Evolutionary conservation across 1,140 invertebrate genomes (phyloP), one percentile per base, ranked within the genome.

Genomic region (Pinna nobilis): DNA sequence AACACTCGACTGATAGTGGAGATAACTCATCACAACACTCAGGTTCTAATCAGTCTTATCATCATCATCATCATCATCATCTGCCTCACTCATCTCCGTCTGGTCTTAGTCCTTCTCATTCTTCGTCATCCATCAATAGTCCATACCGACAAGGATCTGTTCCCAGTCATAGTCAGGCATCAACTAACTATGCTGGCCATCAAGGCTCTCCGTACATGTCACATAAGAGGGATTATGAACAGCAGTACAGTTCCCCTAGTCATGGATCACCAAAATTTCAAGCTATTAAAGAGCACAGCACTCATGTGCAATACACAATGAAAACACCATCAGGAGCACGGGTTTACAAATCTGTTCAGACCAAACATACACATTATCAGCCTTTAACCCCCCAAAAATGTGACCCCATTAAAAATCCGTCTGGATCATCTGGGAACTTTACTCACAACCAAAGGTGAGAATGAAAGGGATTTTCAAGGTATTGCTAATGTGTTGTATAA

Each of bases 1-100:
- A 81, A 49, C 76, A 78, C 39, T 77, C 79, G 3, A 77, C 81
- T 4, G 79, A 80, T 47, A 53, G 66, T 37, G 81, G 76, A 25
- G 65, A 72, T n/a, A 50, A 64, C 61, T 78, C 78, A 41, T 74
- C 59, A 9, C n/a, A n/a, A n/a, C 57, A 70, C 67, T 77, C 77
- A n/a, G 41, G 68, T 41, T 64, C 69, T 39, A 69, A 74, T 53
- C 68, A 68, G 49, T 73, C 53, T 60, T 47, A 67, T 60, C 39
- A 64, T 51, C 30, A 53, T 39, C 37, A 55, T 11, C 41, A 69
- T 53, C 53, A 65, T 53, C 47, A 64, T 64, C 66, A 47, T 15
- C 66, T 67, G n/a, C 41, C 55, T 37, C 47, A 64, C 37, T 64
- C 39, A 44, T 55, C 20, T 33, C 51, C 37, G 13, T n/a, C n/a